Evolutionary conservation across 2,797 vertebrate genomes (phyloP).

Genomic region (Ambastaia sidthimunki): DNA sequence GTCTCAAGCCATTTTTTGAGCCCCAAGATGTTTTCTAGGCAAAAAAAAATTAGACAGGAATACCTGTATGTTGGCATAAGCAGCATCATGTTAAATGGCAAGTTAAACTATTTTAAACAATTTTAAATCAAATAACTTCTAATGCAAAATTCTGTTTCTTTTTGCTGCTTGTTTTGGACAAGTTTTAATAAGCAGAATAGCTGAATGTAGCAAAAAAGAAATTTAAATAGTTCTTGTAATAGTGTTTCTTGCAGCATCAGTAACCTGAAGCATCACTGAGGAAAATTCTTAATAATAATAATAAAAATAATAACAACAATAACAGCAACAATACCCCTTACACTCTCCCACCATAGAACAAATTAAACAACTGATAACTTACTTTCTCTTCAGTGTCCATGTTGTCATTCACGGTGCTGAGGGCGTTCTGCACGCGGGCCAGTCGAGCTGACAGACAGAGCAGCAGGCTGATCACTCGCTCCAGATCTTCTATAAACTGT

Average conservation of each 20-base stretch:
- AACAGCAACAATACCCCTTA: not conserved
- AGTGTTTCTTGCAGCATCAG: not conserved
- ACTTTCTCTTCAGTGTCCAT: slow-evolving; percentile 90
- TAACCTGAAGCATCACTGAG: no score
- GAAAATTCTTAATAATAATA: no score
- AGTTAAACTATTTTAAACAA: not conserved
- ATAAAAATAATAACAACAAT: no score
- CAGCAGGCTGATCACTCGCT: slow-evolving; percentile 92
- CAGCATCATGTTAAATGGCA: not conserved
- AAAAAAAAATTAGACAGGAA: no score
- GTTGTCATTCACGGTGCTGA: slow-evolving; percentile 79
- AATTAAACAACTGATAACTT: slow-evolving; percentile 49
- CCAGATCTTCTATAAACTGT: slow-evolving; percentile 90
- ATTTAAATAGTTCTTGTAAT: not conserved
- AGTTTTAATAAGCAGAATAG: not conserved
- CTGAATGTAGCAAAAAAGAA: not conserved
- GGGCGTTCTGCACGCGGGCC: slow-evolving; percentile 86
- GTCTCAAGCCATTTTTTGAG: not conserved
- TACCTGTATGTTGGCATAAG: no score
- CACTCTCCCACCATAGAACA: not conserved
- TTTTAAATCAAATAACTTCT: not conserved
- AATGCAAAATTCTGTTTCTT: not conserved
- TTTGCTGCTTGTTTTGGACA: no score
- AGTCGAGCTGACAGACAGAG: slow-evolving; percentile 91
- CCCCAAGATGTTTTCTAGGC: no score